Evolutionary conservation across 2,888 invertebrate genomes (phyloP).

Genomic region (Stenodera caucasica): DNA sequence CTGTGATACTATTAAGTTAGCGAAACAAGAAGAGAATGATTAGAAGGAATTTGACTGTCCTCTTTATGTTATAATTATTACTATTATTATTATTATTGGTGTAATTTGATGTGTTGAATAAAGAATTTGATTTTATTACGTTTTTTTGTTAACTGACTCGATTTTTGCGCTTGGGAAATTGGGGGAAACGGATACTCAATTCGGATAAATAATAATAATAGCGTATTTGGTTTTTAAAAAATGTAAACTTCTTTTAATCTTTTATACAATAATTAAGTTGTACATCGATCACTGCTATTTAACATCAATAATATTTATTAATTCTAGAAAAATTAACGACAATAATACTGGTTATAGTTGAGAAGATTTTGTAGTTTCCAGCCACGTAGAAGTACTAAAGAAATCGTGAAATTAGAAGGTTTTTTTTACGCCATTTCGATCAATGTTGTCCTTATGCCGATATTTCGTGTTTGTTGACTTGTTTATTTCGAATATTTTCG

Average conservation of each 20-base stretch:
- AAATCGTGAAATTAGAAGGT: no score
- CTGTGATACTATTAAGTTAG: constrained; percentile 44
- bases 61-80: neutral
- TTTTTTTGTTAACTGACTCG: no score
- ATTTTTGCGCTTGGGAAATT: neutral
- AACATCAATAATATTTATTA: neutral
- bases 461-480: constrained; percentile 3
- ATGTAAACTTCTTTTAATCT: neutral
- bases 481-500: constrained; percentile 16
- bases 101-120: constrained; percentile 26
- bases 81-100: constrained; percentile 9
- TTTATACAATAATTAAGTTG: neutral
- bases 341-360: neutral
- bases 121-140: constrained; percentile 10
- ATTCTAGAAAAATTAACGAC: neutral
- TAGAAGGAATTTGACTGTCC: constrained; percentile 32
- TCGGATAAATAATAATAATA: no score
- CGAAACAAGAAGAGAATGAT: constrained; percentile 11
- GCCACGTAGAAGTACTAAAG: neutral
- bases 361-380: neutral
- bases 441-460: neutral
- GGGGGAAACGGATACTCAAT: no score
- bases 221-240: neutral
- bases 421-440: no score
- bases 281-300: neutral